Evolutionary conservation across 92 coral and sea anemone genomes (phyloP), one percentile per base, ranked within the genome.

Genomic region (Meandrina meandrites): DNA sequence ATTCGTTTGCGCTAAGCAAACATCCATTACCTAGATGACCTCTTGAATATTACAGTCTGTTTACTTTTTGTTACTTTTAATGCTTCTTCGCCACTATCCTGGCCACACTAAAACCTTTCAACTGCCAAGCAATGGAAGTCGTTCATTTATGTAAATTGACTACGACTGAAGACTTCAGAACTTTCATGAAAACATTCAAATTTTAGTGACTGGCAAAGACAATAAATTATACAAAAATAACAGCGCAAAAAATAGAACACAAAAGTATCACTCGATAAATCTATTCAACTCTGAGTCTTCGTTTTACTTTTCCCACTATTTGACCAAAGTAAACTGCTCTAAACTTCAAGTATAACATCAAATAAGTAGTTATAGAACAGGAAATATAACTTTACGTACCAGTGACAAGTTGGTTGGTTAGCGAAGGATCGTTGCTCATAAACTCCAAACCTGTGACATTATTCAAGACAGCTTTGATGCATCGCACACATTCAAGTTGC

Each of bases 401-500:
- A 76, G 88, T 89, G 31, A 94, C 98, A 18, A 97, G 95, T 35
- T 92, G 96, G 36, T 90, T 89, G 19, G 95, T 91, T 40, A 92
- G 90, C 27, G 92, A 93, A 78, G 88, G 58, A 76, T 96, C 93
- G 70, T 89, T 93, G 12, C 90, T 83, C 96, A 97, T 95, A 60
- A 90, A 93, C 36, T 95, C 94, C 68, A 97, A 82, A 1, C 99
- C 98, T 0, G 92, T 88, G 57, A 90, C 91, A 42, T 96, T 93
- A 71, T 96, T 97, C 93, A 97, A 86, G 6, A 97, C 99, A 22
- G 97, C 96, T 69, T 97, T 97, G n/a, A 97, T 96, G 80, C 99
- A 97, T 32, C 96, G 86, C 19, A 95, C 94, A 91, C 99, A 97
- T 57, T 97, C 96, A 16, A 97, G 90, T 56, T 93, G 96, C 35